Evolutionary conservation across 2,113 vertebrate genomes (phyloP), one percentile per base, ranked within the genome.

Genomic region (Cyanoderma ruficeps): DNA sequence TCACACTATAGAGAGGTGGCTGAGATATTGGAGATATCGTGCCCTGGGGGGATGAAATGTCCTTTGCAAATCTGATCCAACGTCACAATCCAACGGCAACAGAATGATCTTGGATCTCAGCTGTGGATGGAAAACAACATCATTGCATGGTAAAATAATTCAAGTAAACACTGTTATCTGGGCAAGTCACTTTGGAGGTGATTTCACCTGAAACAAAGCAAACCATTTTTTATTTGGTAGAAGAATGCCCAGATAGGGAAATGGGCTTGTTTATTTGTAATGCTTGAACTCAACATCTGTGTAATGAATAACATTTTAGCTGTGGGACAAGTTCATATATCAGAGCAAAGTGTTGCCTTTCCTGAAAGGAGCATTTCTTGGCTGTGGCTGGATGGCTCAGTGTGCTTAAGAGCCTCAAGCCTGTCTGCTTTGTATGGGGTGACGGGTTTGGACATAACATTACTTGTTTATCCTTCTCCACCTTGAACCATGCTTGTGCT

Each of bases 331-430:
- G 55, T 59, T 72, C n/a, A n/a, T 69, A 9, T 76, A 85, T 85
- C 67, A 85, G 70, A 95, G 78, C n/a, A 42, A 78, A 95, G 55
- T 35, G 63, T 69, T 90, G 82, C 71, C 71, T 85, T 89, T 91
- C 81, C 70, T 90, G 82, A 70, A 91, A 79, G 57, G 44, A 67
- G 33, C 1, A 0, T 53, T 84, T 76, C 70, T 85, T 30, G 28
- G 81, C 81, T 61, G 33, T 75, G 72, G 47, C 56, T 35, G 39
- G 60, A 64, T 15, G 46, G 11, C 33, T 78, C 42, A 1, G 7
- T 20, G 46, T 65, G 56, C 49, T 56, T 24, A 11, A 56, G 72
- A 77, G 49, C 37, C 81, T 91, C 41, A 9, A 30, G 35, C 44
- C 15, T 2, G 2, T 39, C 15, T 64, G 57, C 87, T 80, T 71